Percentiles rank a stretch among this genome's conserved stretches.
Conservation (phyloP, 2,113 vertebrate species). For the Periophthalmodon schlosseri region DNA sequence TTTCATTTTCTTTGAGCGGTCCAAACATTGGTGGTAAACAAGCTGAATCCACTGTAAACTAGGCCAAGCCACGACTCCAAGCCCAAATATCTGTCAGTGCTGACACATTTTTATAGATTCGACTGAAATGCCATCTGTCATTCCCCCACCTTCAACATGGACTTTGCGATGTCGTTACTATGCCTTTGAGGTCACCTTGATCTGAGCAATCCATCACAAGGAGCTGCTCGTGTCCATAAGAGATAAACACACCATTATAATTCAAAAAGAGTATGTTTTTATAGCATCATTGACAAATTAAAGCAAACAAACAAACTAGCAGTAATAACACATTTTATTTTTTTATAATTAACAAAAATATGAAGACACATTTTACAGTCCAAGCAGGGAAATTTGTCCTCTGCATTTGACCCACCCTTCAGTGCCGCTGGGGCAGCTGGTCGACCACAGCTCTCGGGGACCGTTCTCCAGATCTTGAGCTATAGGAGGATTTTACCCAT, state of each 20-base stretch:
- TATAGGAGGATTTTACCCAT: too few relatives aligned
- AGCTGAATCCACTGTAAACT: slow-evolving; percentile 28
- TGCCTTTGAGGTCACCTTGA: slow-evolving; percentile 60
- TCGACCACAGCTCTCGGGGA: too few relatives aligned
- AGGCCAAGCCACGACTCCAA: slow-evolving; percentile 33
- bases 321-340: too few relatives aligned
- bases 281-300: neutral
- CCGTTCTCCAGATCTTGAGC: too few relatives aligned
- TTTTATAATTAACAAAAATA: too few relatives aligned
- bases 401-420: neutral
- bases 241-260: slow-evolving; percentile 28
- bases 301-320: too few relatives aligned
- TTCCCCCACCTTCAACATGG: slow-evolving; percentile 38
- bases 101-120: slow-evolving; percentile 66
- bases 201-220: slow-evolving; percentile 66
- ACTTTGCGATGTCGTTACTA: slow-evolving; percentile 58
- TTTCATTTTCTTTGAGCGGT: slow-evolving; percentile 10
- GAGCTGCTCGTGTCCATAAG: slow-evolving; percentile 25
- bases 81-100: slow-evolving; percentile 40
- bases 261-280: slow-evolving; percentile 3
- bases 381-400: neutral
- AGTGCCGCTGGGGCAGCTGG: too few relatives aligned
- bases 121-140: slow-evolving; percentile 70
- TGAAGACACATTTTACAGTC: neutral
- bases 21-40: slow-evolving; percentile 13